These are phyloP conservation scores for Cantharis rustica DNA, from an alignment of 2,888 invertebrate genomes.

Conservation along the genomic window DNA sequence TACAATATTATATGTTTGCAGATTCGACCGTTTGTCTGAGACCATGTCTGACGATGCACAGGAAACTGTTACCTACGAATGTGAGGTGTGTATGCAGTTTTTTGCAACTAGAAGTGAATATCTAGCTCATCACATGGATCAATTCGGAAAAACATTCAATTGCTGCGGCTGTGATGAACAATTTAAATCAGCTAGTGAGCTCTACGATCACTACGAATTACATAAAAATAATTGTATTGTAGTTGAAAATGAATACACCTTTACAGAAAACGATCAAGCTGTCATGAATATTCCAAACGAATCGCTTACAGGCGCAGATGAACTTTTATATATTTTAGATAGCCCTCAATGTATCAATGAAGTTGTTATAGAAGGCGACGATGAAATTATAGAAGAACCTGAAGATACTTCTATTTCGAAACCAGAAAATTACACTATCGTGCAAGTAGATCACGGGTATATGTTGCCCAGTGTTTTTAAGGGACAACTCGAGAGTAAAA, in stretches of 20 bases:
- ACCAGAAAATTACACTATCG: slow-evolving; percentile 42
- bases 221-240: slow-evolving; percentile 42
- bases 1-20: slow-evolving; percentile 36
- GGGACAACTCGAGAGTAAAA: slow-evolving; percentile 35
- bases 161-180: slow-evolving; percentile 49
- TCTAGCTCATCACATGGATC: slow-evolving; percentile 47
- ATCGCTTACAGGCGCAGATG: slow-evolving; percentile 38
- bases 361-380: slow-evolving; percentile 49
- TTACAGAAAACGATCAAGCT: slow-evolving; percentile 40
- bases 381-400: slow-evolving; percentile 26
- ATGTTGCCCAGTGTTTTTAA: slow-evolving; percentile 46
- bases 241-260: slow-evolving; percentile 8
- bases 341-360: slow-evolving; percentile 50
- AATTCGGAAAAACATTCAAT: slow-evolving; percentile 43
- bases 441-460: slow-evolving; percentile 53
- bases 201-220: slow-evolving; percentile 49
- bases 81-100: slow-evolving; percentile 49
- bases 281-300: slow-evolving; percentile 40
- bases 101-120: slow-evolving; percentile 48
- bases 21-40: slow-evolving; percentile 35
- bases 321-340: slow-evolving; percentile 51
- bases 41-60: slow-evolving; percentile 12
- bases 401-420: slow-evolving; percentile 11
- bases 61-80: slow-evolving; percentile 42
- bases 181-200: slow-evolving; percentile 45